Base-by-base conservation (phyloP, 1,140 invertebrate genomes). In the Drosophila suzukii region DNA sequence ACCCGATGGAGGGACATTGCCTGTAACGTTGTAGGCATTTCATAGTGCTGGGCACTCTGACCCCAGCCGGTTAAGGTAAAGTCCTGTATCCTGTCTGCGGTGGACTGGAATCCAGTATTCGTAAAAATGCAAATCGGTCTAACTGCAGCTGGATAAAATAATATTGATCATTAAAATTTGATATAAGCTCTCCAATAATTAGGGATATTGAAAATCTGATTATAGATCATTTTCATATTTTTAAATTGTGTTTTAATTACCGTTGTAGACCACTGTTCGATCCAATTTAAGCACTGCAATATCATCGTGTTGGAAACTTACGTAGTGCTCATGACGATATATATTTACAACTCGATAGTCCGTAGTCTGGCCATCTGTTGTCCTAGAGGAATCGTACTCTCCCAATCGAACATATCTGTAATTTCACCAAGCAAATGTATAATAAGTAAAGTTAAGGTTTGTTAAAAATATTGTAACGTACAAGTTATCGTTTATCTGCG, bases 251-350 rank as follows among this genome's bases (percentile, higher is more conserved):
- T 7, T 32, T 32, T 32, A 6, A 4, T 46, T 60, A 60, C 57
- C 57, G 15, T 20, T 53, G 20, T 60, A 60, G 0, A 13, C 6
- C 30, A 60, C 57, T 10, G 13, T 0, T 0, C 46, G 46, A 12
- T 51, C 30, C 13, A 60, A n/a, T 38, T 60, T 60, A 15, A 60
- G 46, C n/a, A 60, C 6, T 5, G 57, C 57, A 36, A 60, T 60
- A 24, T 60, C 57, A 38, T 60, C 13, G 10, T 46, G 17, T 0
- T 20, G 17, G 13, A 53, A 32, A 15, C 27, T 20, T 53, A 38
- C 7, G 32, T 51, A 60, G 4, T 27, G 27, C 10, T 60, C 46
- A 27, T 60, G 57, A 0, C 2, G 34, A 10, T 36, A 12, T 3
- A 54, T 53, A 4, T 24, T 24, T 27, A 60, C 12, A 15, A 53